A percentile compares a stretch with the other conserved stretches of the same genome.
Conservation (phyloP, 2,797 vertebrate genomes). For the Sebastes hopkinsi region DNA sequence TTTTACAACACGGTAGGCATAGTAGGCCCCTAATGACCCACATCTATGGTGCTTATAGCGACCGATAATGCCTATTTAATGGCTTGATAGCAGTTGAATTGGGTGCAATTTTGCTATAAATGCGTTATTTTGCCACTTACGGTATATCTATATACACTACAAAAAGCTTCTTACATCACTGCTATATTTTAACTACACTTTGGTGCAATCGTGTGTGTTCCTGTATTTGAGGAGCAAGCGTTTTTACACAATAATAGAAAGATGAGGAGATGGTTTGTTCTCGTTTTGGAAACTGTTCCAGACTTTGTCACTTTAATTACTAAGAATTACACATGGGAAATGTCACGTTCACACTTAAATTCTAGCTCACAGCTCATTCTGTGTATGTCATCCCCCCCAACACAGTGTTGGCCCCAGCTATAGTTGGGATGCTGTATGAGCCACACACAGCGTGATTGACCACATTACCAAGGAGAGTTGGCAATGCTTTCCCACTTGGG, state of each 20-base stretch:
- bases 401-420: neutral
- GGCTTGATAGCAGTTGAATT: too few relatives aligned
- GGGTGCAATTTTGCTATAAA: neutral
- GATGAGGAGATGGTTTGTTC: neutral
- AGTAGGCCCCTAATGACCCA: too few relatives aligned
- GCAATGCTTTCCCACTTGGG: constrained; percentile 46
- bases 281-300: neutral
- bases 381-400: neutral
- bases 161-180: neutral
- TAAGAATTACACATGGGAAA: neutral
- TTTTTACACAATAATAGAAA: neutral
- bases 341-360: neutral
- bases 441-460: constrained; percentile 48
- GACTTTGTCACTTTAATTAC: constrained; percentile 1
- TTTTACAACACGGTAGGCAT: too few relatives aligned
- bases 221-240: neutral
- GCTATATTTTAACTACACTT: neutral
- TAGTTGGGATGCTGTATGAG: constrained; percentile 14
- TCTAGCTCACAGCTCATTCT: neutral
- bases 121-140: neutral
- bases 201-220: neutral
- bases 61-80: too few relatives aligned
- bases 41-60: too few relatives aligned
- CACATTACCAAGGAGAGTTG: constrained; percentile 53
- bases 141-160: neutral